Base-by-base conservation (phyloP, 2,888 invertebrate species). In the Notocelia uddmanniana region DNA sequence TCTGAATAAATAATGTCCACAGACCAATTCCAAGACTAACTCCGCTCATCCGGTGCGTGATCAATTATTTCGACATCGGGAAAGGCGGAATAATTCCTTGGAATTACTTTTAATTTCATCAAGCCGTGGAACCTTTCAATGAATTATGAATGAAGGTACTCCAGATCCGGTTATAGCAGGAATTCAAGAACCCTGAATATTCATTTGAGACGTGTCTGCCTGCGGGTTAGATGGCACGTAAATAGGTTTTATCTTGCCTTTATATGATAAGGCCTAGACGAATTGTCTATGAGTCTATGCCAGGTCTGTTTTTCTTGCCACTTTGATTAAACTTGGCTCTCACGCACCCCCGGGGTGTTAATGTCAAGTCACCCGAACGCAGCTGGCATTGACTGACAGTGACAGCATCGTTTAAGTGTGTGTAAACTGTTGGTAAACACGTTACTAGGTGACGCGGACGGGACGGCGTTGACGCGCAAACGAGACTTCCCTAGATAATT, bases 31-130 rank as follows among this genome's bases (percentile, higher is more conserved):
- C 18, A 34, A 52, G 19, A 19, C 19, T 50, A 31, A 31, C 3
- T 15, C 19, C 1, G 15, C 68, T 54, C 26, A 23, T 9, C 5
- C 58, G 26, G n/a, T 23, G 54, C 45, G 71, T 60, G 54, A 48
- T 71, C 67, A 71, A 71, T 71, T 67, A 71, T 71, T 67, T 71
- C 54, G 60, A 41, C 52, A 66, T 55, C 71, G 45, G 31, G 19
- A 67, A 45, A 69, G 37, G 26, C 45, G 54, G 66, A 59, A 55
- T 67, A 67, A 70, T 59, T 67, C 45, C 31, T 45, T 45, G 54
- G 52, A 55, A 71, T 67, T 71, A 71, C 41, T 71, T 67, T 71
- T 71, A 71, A 71, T 71, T 67, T 45, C 66, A 71, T 67, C 34
- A 71, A 66, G 13, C 26, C 50, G 50, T 54, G 54, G 50, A 55